Conservation (phyloP, 2,888 invertebrate species). For the Tinea pellionella region DNA sequence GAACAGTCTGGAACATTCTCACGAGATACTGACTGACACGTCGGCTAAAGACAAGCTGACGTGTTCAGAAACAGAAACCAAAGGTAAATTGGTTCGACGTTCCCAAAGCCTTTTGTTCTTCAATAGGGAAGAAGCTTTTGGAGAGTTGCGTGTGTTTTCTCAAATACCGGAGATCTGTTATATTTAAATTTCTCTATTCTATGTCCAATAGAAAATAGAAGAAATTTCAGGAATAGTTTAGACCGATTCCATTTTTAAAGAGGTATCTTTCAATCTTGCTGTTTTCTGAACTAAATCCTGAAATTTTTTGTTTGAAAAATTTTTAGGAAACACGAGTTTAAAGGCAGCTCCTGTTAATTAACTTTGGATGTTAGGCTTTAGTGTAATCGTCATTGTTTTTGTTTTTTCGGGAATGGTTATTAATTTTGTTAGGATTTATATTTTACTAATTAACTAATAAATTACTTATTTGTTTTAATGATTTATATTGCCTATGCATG, state of each 20-base stretch:
- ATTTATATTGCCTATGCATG: background rate
- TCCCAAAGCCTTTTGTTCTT: background rate
- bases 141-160: constrained; percentile 1
- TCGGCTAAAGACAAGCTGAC: constrained; percentile 13
- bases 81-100: constrained; percentile 37
- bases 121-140: constrained; percentile 1
- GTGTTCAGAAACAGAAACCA: constrained; percentile 46
- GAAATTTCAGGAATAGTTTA: constrained; percentile 10
- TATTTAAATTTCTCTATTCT: constrained; percentile 5
- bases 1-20: constrained; percentile 64
- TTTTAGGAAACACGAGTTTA: background rate
- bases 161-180: constrained; percentile 9
- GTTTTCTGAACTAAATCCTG: constrained; percentile 3
- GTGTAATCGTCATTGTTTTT: background rate
- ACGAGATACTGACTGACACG: constrained; percentile 49
- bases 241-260: background rate
- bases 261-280: background rate
- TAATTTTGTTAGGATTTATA: background rate
- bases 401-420: background rate
- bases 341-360: background rate
- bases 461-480: background rate
- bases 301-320: constrained; percentile 7
- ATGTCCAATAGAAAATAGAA: background rate
- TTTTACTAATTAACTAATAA: background rate
- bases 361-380: background rate